Evolutionary conservation across 2,797 vertebrate species (phyloP).

Genomic region (Eremophila alpestris): DNA sequence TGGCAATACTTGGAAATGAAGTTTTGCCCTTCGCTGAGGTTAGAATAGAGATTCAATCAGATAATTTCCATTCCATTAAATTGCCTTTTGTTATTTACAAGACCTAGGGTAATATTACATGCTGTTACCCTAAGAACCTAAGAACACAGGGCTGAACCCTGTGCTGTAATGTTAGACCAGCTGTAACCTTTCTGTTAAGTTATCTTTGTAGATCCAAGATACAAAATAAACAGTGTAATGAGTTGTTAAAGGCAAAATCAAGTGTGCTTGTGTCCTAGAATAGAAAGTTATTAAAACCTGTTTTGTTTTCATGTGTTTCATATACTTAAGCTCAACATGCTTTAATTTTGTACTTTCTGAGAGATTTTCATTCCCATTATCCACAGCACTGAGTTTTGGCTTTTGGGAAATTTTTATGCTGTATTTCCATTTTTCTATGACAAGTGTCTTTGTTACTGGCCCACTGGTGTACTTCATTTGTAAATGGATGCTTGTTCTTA

Average conservation of each 20-base stretch:
- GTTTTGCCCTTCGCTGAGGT: background rate
- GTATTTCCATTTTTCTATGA: background rate
- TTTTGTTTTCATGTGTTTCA: background rate
- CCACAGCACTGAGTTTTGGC: background rate
- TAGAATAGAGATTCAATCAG: background rate
- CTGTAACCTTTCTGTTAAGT: background rate
- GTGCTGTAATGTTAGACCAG: background rate
- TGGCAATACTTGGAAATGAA: background rate
- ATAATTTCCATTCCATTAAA: background rate
- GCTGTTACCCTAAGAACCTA: background rate
- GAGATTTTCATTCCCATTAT: background rate
- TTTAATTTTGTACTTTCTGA: background rate
- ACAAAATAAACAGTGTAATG: background rate
- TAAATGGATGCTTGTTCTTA: background rate
- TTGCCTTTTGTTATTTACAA: background rate
- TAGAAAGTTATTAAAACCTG: background rate
- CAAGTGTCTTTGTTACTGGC: background rate
- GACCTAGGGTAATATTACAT: background rate
- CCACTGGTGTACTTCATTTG: background rate
- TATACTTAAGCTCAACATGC: background rate
- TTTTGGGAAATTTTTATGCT: background rate
- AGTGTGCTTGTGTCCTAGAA: background rate
- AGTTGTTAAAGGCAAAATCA: background rate
- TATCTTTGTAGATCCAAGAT: background rate
- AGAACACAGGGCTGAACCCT: background rate